A percentile compares a stretch with the other conserved stretches of the same genome.
Evolutionary conservation across 2,888 invertebrate genomes (phyloP).

Genomic region (Parnassius apollo): DNA sequence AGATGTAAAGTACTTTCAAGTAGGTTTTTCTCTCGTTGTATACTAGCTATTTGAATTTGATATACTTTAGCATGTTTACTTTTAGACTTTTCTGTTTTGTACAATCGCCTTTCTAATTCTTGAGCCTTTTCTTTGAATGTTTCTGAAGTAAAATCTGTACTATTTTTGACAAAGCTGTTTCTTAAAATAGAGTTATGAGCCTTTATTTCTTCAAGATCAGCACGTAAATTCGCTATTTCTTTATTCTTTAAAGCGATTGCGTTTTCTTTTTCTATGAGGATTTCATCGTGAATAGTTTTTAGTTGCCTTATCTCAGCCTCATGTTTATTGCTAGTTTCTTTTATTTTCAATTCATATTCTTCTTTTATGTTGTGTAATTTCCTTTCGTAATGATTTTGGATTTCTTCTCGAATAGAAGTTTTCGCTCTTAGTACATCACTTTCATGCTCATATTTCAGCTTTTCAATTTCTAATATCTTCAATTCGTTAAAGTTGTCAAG

Average conservation of each 20-base stretch:
- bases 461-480: constrained; percentile 58
- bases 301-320: constrained; percentile 41
- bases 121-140: constrained; percentile 42
- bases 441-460: constrained; percentile 54
- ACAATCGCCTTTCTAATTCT: constrained; percentile 60
- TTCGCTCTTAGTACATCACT: constrained; percentile 53
- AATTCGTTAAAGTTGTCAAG: constrained; percentile 50
- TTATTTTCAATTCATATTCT: constrained; percentile 47
- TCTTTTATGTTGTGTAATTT: constrained; percentile 51
- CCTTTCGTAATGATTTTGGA: constrained; percentile 46
- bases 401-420: constrained; percentile 48
- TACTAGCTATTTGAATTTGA: constrained; percentile 56
- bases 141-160: constrained; percentile 43
- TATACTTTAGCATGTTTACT: constrained; percentile 50
- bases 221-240: constrained; percentile 50
- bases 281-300: constrained; percentile 39
- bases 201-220: constrained; percentile 52
- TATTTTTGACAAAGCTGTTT: constrained; percentile 47
- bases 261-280: constrained; percentile 49
- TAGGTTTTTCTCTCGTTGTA: constrained; percentile 65
- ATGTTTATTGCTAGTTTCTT: constrained; percentile 42
- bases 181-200: constrained; percentile 48
- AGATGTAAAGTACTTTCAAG: constrained; percentile 63
- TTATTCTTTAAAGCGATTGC: constrained; percentile 49
- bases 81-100: constrained; percentile 60